Evolutionary conservation across 2,797 vertebrate species (phyloP).

Genomic region (Lagodon rhomboides): DNA sequence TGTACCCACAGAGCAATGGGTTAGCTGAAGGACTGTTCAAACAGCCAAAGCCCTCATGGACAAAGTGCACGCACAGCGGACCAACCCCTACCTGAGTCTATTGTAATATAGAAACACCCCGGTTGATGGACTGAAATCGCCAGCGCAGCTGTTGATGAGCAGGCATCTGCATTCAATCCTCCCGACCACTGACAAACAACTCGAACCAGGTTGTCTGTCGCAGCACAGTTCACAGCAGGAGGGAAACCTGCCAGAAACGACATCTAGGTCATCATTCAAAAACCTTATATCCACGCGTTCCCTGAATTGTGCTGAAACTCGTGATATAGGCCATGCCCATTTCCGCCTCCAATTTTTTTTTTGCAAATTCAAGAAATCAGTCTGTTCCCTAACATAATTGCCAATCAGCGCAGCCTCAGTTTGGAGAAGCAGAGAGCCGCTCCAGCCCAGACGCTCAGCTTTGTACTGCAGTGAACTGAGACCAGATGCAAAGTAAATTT

Average conservation of each 20-base stretch:
- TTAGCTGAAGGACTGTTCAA: not conserved
- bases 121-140: not conserved
- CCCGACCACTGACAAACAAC: not conserved
- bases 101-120: not conserved
- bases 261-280: too few relatives aligned
- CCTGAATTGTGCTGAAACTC: too few relatives aligned
- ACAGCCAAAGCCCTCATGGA: conserved; percentile 10
- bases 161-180: not conserved
- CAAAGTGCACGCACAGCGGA: not conserved
- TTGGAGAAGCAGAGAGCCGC: too few relatives aligned
- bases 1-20: not conserved
- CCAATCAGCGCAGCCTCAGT: too few relatives aligned
- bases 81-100: not conserved
- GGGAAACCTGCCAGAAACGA: not conserved
- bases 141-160: not conserved
- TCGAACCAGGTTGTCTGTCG: not conserved
- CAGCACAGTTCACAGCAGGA: not conserved
- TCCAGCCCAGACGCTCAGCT: too few relatives aligned
- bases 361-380: too few relatives aligned
- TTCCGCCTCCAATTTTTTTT: too few relatives aligned
- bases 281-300: too few relatives aligned
- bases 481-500: too few relatives aligned
- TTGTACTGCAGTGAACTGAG: too few relatives aligned
- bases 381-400: too few relatives aligned
- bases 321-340: too few relatives aligned